Base-by-base conservation (phyloP, 37 sponge, comb jelly and placozoan genomes). In the Halisarca cf. caerulea region DNA sequence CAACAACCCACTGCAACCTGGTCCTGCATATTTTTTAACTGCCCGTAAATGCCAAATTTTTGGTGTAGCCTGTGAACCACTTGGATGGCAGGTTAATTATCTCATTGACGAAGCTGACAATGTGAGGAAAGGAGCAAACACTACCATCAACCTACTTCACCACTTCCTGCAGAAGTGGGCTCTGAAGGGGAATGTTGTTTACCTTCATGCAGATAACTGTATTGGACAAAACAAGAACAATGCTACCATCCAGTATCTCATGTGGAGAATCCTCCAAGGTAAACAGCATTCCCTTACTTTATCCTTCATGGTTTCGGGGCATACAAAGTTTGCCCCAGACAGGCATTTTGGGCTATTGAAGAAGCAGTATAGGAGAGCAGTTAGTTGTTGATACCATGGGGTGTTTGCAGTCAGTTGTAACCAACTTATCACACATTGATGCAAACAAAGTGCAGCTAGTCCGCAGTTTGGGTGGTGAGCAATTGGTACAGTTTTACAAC, bases 1-100 rank as follows among this genome's bases (percentile, higher is more conserved):
- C 23, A 45, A 7, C 24, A 62, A 82, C 41, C 69, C 83, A 25
- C 68, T 38, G 28, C 83, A 82, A 23, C 83, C 83, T 35, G 69
- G 83, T 17, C 69, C 83, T 34, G 70, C 70, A 4, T 82, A 64
- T 39, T 82, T 82, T 33, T 24, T 54, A 20, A 27, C 83, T 2
- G 51, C 68, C 3, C 17, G 69, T 23, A 82, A 66, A 64, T 80
- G 80, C 25, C 51, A 57, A 36, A n/a, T 80, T 33, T 80, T 80
- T 80, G 80, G 80, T 27, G 59, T 80, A 17, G 34, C 59, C 7
- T 80, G 80, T 80, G 80, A 80, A 17, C 59, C 59, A 4, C 11
- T 53, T 57, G 37, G 36, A 21, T 33, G 2, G 2, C 80, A 80
- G 14, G 80, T 80, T 1, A 80, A 80, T 36, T 80, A 80, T 28